These are phyloP conservation scores for Panopea generosa DNA, from an alignment of 2,888 invertebrate species.

Conservation along the genomic window DNA sequence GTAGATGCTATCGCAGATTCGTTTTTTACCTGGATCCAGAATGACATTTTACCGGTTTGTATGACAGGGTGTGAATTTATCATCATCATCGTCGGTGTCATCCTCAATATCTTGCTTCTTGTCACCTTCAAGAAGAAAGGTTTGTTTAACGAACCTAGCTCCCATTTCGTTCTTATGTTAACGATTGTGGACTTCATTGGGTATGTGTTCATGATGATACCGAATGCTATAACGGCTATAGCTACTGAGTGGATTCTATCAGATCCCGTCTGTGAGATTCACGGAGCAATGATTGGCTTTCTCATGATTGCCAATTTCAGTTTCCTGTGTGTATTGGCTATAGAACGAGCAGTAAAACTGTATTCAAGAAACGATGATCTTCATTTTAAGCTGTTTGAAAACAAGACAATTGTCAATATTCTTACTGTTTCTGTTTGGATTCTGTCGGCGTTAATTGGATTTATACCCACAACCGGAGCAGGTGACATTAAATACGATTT, in stretches of 20 bases:
- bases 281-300: constrained; percentile 38
- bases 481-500: constrained; percentile 55
- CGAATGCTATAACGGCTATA: constrained; percentile 47
- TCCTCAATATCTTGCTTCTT: constrained; percentile 57
- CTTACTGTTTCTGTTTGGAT: constrained; percentile 39
- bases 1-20: constrained; percentile 51
- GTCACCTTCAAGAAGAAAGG: constrained; percentile 61
- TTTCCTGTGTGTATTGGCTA: constrained; percentile 44
- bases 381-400: constrained; percentile 52
- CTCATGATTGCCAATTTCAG: constrained; percentile 48
- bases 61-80: constrained; percentile 49
- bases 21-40: constrained; percentile 65
- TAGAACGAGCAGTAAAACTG: constrained; percentile 61
- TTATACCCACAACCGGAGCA: constrained; percentile 38
- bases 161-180: constrained; percentile 56
- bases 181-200: constrained; percentile 56
- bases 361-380: constrained; percentile 23
- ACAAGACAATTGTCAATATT: constrained; percentile 23
- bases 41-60: constrained; percentile 63
- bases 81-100: constrained; percentile 51
- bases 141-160: constrained; percentile 60
- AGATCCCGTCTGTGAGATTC: constrained; percentile 40
- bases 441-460: constrained; percentile 30
- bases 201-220: constrained; percentile 51
- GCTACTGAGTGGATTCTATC: constrained; percentile 44